Percentiles rank a stretch among this genome's conserved stretches.
Evolutionary conservation across 2,113 vertebrate species (phyloP).

Genomic region (Pitta sordida): DNA sequence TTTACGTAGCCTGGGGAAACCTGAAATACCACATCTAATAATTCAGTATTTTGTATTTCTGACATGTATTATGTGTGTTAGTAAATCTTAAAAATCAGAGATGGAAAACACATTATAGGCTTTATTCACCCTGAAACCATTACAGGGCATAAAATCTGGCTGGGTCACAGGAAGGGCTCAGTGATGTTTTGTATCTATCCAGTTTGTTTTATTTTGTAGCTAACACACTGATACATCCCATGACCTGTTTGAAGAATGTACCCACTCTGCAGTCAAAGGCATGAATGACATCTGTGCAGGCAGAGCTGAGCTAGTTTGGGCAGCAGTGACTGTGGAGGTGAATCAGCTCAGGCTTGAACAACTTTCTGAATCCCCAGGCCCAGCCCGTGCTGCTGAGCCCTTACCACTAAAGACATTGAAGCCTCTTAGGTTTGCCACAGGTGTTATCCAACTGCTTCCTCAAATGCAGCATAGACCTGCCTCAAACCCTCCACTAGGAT

Average conservation of each 20-base stretch:
- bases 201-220: neutral
- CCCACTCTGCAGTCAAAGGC: neutral
- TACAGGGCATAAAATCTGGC: neutral
- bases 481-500: neutral
- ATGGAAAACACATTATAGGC: neutral
- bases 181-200: neutral
- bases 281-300: neutral
- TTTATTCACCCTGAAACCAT: neutral
- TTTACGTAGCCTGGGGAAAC: neutral
- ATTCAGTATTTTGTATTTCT: slow-evolving; percentile 16
- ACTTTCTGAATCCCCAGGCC: neutral
- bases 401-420: neutral
- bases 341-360: neutral
- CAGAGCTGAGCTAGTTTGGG: neutral
- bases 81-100: neutral
- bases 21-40: neutral
- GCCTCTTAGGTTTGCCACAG: neutral
- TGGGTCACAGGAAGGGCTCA: neutral
- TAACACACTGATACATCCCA: rapidly evolving
- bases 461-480: neutral
- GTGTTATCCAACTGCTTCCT: neutral
- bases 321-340: neutral
- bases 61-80: neutral
- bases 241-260: neutral
- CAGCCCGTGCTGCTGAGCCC: rapidly evolving